These are phyloP conservation scores for Limnephilus lunatus DNA, from an alignment of 2,888 invertebrate species.

Conservation along the genomic window DNA sequence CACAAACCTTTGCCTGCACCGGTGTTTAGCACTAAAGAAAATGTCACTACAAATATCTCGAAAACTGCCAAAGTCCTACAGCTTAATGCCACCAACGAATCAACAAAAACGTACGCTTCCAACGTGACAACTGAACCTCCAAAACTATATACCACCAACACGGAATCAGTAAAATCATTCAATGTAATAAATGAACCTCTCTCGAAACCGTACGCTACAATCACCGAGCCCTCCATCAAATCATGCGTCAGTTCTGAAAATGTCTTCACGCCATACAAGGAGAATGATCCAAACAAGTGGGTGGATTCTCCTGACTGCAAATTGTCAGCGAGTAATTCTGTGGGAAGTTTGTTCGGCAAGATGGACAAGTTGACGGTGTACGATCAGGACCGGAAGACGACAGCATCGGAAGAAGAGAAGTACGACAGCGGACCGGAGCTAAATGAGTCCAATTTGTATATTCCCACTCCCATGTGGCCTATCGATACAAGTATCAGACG, in stretches of 20 bases:
- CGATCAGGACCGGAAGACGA: conserved; percentile 66
- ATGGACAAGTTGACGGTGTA: conserved; percentile 54
- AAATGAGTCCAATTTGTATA: conserved; percentile 72
- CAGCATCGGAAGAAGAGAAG: conserved; percentile 63
- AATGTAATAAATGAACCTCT: not conserved
- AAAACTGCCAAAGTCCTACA: conserved; percentile 58
- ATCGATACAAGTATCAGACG: conserved; percentile 83
- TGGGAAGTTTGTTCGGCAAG: conserved; percentile 68
- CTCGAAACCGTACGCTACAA: not conserved
- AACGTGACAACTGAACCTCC: not conserved
- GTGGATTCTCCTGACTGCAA: conserved; percentile 61
- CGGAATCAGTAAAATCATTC: not conserved
- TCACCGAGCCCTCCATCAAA: not conserved
- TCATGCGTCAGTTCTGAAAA: conserved; percentile 49
- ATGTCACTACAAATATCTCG: conserved; percentile 51
- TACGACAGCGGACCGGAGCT: conserved; percentile 69
- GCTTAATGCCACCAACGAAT: conserved; percentile 21
- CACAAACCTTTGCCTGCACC: not conserved
- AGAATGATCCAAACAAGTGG: conserved; percentile 58
- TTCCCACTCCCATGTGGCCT: conserved; percentile 78
- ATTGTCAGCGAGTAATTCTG: conserved; percentile 55
- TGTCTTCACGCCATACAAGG: conserved; percentile 55
- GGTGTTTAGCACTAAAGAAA: conserved; percentile 41
- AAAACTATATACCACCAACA: not conserved
- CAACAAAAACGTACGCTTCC: not conserved